Evolutionary conservation across 53 echinoderm and acorn worm species (phyloP).

Genomic region (Luidia sarsii): DNA sequence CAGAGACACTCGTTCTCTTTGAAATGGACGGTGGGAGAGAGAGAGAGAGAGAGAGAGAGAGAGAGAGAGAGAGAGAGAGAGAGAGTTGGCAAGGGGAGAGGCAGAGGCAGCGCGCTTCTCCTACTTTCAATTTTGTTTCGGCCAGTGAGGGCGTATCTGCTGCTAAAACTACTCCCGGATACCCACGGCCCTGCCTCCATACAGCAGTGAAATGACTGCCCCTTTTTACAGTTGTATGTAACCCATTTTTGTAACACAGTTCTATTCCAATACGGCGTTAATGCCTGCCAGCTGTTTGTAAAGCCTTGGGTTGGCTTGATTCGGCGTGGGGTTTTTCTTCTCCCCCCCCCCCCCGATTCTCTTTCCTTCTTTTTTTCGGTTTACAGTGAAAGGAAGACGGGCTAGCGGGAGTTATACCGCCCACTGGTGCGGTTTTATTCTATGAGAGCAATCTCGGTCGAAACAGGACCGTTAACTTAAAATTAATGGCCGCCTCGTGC

Average conservation of each 20-base stretch:
- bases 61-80: no score
- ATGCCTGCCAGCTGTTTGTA: conserved; percentile 47
- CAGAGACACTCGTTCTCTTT: background rate
- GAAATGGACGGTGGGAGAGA: background rate
- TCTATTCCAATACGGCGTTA: conserved; percentile 46
- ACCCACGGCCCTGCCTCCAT: no score
- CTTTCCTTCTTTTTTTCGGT: background rate
- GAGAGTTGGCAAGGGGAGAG: no score
- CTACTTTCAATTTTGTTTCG: no score
- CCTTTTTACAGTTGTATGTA: conserved; percentile 20
- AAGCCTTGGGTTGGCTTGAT: background rate
- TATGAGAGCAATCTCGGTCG: background rate
- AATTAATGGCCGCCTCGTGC: conserved; percentile 35
- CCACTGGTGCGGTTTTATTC: conserved; percentile 15
- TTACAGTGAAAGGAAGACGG: conserved; percentile 16
- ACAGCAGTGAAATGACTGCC: no score
- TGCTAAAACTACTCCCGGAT: background rate
- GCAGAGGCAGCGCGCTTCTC: no score
- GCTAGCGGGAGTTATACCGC: conserved; percentile 45
- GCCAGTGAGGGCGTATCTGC: background rate
- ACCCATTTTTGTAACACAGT: conserved; percentile 36
- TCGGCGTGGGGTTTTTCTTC: no score
- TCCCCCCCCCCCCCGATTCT: no score
- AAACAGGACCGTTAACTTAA: conserved; percentile 24
- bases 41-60: no score